Evolutionary conservation across 2,113 vertebrate species (phyloP).

Genomic region (Amblyopsis rosae): DNA sequence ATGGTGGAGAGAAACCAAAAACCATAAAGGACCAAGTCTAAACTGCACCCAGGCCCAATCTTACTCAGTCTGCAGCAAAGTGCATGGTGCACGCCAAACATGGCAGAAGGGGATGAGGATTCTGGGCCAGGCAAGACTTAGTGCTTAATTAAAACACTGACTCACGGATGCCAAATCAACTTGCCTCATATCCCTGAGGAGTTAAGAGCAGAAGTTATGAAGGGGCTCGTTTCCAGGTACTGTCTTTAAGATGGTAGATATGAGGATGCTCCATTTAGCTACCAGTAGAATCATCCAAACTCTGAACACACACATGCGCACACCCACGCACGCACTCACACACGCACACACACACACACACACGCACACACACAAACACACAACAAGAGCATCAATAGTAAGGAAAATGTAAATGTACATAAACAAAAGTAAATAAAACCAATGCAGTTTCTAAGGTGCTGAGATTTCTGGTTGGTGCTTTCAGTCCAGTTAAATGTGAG

Average conservation of each 20-base stretch:
- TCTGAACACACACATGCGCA: too few relatives aligned
- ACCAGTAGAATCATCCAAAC: too few relatives aligned
- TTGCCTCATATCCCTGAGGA: conserved; percentile 64
- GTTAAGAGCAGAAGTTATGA: conserved; percentile 65
- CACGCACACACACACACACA: too few relatives aligned
- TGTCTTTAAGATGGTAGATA: conserved; percentile 10
- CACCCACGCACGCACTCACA: too few relatives aligned
- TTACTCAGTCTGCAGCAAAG: conserved; percentile 50
- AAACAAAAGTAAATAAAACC: too few relatives aligned
- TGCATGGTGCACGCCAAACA: conserved; percentile 67
- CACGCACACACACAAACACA: not conserved
- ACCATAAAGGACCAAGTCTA: conserved; percentile 58
- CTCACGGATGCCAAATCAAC: conserved; percentile 74
- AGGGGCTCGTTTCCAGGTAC: conserved; percentile 46
- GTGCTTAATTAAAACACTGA: conserved; percentile 76
- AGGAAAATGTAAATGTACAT: conserved; percentile 21
- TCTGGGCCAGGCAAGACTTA: conserved; percentile 79
- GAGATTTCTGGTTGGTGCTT: too few relatives aligned
- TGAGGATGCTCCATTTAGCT: not conserved
- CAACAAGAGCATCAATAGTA: not conserved
- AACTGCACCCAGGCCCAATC: conserved; percentile 55
- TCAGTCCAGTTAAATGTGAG: too few relatives aligned
- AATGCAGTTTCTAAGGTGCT: too few relatives aligned
- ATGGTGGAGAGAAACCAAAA: conserved; percentile 60
- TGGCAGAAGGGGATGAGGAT: conserved; percentile 74